Evolutionary conservation across 2,888 invertebrate species (phyloP).

Genomic region (Hyles lineata): DNA sequence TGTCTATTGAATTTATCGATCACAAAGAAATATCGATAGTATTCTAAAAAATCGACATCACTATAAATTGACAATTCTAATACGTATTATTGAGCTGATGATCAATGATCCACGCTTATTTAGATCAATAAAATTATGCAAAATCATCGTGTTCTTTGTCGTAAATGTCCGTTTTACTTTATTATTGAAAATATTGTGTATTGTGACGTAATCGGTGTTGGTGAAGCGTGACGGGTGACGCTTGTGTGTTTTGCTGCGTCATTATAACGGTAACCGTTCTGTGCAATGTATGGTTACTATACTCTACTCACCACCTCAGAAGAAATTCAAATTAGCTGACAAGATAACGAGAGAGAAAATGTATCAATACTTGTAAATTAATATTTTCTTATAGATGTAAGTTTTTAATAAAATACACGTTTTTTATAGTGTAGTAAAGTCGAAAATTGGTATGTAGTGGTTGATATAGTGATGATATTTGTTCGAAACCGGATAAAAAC

Average conservation of each 20-base stretch:
- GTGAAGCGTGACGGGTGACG: slow-evolving; percentile 40
- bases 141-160: slow-evolving; percentile 76
- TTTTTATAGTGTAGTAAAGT: too few species aligned
- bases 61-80: slow-evolving; percentile 70
- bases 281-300: background rate
- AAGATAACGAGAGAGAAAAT: too few species aligned
- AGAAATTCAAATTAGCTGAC: too few species aligned
- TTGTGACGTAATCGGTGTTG: slow-evolving; percentile 42
- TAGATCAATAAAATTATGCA: slow-evolving; percentile 83
- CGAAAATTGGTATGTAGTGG: too few species aligned
- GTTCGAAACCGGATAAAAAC: too few species aligned
- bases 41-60: slow-evolving; percentile 41
- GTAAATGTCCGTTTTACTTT: slow-evolving; percentile 72
- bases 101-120: slow-evolving; percentile 82
- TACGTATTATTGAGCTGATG: slow-evolving; percentile 77
- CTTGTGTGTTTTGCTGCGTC: slow-evolving; percentile 39
- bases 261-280: slow-evolving; percentile 35
- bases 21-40: slow-evolving; percentile 39
- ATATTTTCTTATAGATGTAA: too few species aligned
- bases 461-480: too few species aligned
- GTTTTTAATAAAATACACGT: too few species aligned
- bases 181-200: slow-evolving; percentile 55
- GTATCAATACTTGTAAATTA: too few species aligned
- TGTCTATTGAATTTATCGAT: too few species aligned
- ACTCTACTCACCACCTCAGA: too few species aligned